Base-by-base conservation (phyloP, 92 coral and sea anemone genomes). In the Palythoa grandiflora region DNA sequence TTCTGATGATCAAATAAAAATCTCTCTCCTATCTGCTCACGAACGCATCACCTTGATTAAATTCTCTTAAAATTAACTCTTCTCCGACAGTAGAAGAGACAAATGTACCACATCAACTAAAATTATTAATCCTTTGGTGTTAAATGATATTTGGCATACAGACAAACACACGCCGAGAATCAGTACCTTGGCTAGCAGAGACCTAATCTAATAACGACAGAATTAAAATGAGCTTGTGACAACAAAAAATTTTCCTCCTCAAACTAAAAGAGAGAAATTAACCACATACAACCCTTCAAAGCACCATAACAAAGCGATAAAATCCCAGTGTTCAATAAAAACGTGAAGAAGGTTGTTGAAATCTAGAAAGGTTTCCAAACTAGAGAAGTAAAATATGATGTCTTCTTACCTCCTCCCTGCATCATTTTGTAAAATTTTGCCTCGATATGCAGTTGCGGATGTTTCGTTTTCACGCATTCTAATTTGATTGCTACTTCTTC, bases 341-440 rank as follows among this genome's bases (percentile, higher is more conserved):
- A 61, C 13, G 71, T 61, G 15, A 21, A 55, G 80, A 86, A 13
- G 54, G 28, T 44, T 3, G 63, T 17, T 74, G 20, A n/a, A 84
- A 17, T 72, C 19, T 15, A 28, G 50, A 10, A 71, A 72, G 78
- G 40, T 74, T 84, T 54, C 57, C 37, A 20, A 28, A 68, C 17
- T 6, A 6, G 75, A 35, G 47, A 70, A 12, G 38, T 84, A 17
- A 70, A 12, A 11, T 84, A 21, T 21, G 66, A 74, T 48, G 28
- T 28, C 28, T 35, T 60, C 96, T 78, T 80, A 97, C 99, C 99
- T 89, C 99, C 99, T 40, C 99, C 99, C 89, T 97, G 99, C 99
- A 97, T 97, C 99, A 97, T 97, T 84, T 97, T 97, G 95, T 97
- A 97, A 84, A 97, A 97, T 88, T 97, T 97, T 48, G 99, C 99